Evolutionary conservation across 1,140 invertebrate species (phyloP).

Genomic region (Dreissena polymorpha): DNA sequence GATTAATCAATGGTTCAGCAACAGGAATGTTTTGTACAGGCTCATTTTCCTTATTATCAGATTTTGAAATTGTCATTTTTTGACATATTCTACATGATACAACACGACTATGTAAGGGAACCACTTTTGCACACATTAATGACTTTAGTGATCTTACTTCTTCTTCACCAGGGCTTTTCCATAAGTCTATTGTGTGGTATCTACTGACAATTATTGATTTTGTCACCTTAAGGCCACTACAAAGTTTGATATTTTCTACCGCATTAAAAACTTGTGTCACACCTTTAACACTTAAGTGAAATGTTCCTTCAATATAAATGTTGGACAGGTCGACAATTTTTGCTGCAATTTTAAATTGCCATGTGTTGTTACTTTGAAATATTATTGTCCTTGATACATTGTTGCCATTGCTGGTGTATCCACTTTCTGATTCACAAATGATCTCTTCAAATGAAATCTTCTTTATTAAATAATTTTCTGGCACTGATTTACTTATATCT

Average conservation of each 20-base stretch:
- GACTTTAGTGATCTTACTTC: not conserved
- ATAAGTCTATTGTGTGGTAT: not conserved
- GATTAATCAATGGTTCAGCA: not conserved
- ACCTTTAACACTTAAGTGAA: not conserved
- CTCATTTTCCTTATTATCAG: too few species aligned
- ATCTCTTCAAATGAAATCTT: not conserved
- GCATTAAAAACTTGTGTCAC: not conserved
- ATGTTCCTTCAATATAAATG: constrained; percentile 11
- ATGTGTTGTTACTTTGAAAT: not conserved
- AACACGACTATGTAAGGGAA: not conserved
- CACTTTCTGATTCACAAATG: constrained; percentile 16
- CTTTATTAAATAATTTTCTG: constrained; percentile 1
- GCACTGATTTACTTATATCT: not conserved
- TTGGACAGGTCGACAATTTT: constrained; percentile 11
- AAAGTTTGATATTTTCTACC: constrained; percentile 11
- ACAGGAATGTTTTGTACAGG: not conserved
- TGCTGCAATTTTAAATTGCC: not conserved
- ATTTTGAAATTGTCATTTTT: constrained; percentile 8
- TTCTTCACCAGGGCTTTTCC: not conserved
- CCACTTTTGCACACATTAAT: not conserved
- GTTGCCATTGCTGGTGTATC: constrained; percentile 8
- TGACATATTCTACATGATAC: not conserved
- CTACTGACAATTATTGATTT: too few species aligned
- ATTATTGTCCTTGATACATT: constrained; percentile 2
- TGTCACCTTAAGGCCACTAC: not conserved